Evolutionary conservation across 2,888 invertebrate genomes (phyloP).

Genomic region (Caenorhabditis sinica): DNA sequence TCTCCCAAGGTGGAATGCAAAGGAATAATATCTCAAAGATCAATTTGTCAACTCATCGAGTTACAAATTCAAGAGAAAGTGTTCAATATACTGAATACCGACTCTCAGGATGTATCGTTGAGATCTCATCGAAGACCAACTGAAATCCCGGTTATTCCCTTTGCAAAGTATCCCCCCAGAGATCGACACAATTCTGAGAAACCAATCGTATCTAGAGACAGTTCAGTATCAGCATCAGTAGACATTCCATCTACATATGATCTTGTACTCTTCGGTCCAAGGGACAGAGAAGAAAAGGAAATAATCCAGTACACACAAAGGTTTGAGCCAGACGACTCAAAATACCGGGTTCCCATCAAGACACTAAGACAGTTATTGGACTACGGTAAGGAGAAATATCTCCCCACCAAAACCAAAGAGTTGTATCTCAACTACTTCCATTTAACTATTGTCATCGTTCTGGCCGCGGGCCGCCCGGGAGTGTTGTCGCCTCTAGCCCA

Average conservation of each 20-base stretch:
- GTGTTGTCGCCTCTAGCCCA: too few species aligned
- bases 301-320: background rate
- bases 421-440: conserved; percentile 21
- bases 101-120: background rate
- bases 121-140: background rate
- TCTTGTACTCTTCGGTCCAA: background rate
- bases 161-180: background rate
- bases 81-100: background rate
- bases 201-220: background rate
- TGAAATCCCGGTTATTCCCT: background rate
- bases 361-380: background rate
- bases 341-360: background rate
- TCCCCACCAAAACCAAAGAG: background rate
- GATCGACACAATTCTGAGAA: background rate
- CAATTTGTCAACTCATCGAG: conserved; percentile 11
- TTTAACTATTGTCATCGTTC: background rate
- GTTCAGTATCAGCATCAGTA: too few species aligned
- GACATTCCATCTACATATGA: background rate
- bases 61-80: background rate
- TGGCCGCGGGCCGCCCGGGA: too few species aligned
- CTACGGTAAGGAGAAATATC: background rate
- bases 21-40: conserved; percentile 8
- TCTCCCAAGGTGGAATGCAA: background rate
- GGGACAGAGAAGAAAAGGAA: background rate
- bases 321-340: too few species aligned